Base-by-base conservation (phyloP, 1,140 invertebrate genomes). In the Diabrotica virgifera region DNA sequence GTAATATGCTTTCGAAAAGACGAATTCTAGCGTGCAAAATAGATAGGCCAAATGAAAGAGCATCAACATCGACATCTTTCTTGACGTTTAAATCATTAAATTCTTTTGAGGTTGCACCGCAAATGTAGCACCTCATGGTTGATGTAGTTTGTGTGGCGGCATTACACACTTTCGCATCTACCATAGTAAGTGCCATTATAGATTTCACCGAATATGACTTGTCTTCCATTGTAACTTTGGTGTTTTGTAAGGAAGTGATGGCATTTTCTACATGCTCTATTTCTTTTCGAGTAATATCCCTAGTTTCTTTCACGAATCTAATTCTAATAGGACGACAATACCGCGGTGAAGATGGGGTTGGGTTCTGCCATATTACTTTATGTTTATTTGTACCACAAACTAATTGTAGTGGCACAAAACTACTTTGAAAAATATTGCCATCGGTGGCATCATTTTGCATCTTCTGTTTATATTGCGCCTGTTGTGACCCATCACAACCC, bases 41-140 rank as follows among this genome's bases (percentile, higher is more conserved):
- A 8, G 40, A 46, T 11, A 46, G 11, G 6, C 40, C 40, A 46
- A 46, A 0, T 0, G 6, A 0, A 8, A 46, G 0, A 8, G 1
- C 40, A 1, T 46, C 40, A 8, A 46, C 6, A 46, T 46, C 11
- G 11, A 46, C 40, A 46, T 46, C 40, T 8, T 11, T 6, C 11
- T 46, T 46, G 40, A 6, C 38, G 10, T 60, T 9, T 35, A 63
- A 56, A n/a, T 52, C 14, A 51, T 82, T 81, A 59, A 81, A 79
- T 11, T 77, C 62, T 74, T 77, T 80, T 1, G 76, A 77, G 51
- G 74, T 79, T 14, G 56, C 46, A n/a, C 69, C 68, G 69, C 78
- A 80, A 36, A 80, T 74, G 64, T 78, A 80, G 62, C 80, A 82
- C 11, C 71, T 66, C 53, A 64, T 67, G 10, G 79, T 72, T 13